Percentiles rank a stretch among this genome's conserved stretches.
Evolutionary conservation across 2,113 vertebrate species (phyloP).

Genomic region (Mesembrinibis cayennensis): DNA sequence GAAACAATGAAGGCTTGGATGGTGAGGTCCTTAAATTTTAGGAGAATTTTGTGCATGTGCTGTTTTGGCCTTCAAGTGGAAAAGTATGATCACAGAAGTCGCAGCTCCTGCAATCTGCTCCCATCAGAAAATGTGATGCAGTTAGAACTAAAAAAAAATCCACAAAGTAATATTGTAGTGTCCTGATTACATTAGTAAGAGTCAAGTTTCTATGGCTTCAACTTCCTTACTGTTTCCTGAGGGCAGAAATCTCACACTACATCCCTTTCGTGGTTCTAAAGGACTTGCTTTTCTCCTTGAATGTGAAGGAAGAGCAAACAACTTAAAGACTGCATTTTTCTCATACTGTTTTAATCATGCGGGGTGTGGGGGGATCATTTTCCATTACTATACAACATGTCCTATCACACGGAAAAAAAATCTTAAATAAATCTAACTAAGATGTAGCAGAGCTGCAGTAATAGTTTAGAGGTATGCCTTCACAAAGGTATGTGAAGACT

Average conservation of each 20-base stretch:
- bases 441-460: background rate
- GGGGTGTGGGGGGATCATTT: background rate
- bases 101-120: background rate
- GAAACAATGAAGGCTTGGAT: background rate
- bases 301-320: background rate
- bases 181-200: background rate
- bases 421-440: background rate
- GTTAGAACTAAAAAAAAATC: background rate
- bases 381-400: background rate
- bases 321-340: background rate
- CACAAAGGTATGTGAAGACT: background rate
- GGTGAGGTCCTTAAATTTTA: background rate
- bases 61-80: background rate
- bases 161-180: background rate
- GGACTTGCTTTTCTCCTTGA: background rate
- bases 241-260: background rate
- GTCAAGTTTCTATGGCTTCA: background rate
- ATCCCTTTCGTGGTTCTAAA: background rate
- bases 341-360: background rate
- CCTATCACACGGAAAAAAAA: background rate
- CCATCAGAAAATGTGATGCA: background rate
- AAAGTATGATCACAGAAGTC: background rate
- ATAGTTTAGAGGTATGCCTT: background rate
- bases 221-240: background rate
- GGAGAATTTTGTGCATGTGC: fast-evolving